Evolutionary conservation across 2,113 vertebrate genomes (phyloP).

Genomic region (Stomatorhinus ivindoensis): DNA sequence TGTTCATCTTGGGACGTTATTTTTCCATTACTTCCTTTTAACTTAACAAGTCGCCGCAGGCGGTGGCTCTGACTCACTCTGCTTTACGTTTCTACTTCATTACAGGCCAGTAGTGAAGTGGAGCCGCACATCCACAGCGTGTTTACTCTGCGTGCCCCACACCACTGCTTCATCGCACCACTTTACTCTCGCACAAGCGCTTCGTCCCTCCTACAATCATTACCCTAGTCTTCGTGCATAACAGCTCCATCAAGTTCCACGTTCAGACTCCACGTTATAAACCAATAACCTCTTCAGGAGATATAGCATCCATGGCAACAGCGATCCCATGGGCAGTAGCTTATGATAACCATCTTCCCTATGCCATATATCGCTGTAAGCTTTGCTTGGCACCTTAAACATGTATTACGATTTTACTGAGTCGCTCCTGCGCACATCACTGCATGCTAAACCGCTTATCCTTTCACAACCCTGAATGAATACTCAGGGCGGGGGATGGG

Average conservation of each 20-base stretch:
- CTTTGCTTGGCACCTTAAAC: background rate
- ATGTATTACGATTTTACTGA: background rate
- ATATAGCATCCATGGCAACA: background rate
- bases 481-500: background rate
- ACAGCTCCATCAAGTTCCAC: background rate
- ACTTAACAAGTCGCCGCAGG: no score
- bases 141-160: background rate
- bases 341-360: background rate
- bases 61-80: background rate
- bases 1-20: no score
- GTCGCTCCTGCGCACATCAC: background rate
- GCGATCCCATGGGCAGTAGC: background rate
- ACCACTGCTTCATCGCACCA: background rate
- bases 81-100: background rate
- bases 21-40: no score
- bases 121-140: background rate
- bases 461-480: background rate
- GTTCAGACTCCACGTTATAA: background rate
- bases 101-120: background rate
- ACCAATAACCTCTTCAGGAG: background rate
- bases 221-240: background rate
- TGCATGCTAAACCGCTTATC: background rate
- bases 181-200: background rate
- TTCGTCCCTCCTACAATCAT: background rate
- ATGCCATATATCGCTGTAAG: background rate